Base-by-base conservation (phyloP, 2,797 vertebrate genomes). In the Sebastes alutus region DNA sequence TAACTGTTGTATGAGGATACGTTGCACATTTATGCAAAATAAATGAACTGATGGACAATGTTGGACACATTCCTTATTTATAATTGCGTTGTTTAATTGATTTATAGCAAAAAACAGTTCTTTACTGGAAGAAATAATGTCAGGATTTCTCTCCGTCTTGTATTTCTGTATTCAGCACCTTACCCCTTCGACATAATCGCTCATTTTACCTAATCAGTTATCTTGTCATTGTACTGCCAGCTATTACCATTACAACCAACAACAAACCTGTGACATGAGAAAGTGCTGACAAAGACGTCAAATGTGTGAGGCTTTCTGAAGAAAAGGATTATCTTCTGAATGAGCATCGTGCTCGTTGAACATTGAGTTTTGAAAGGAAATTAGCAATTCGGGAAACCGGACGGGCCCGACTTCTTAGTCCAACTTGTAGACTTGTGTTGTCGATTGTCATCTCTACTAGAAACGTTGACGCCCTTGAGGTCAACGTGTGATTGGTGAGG, bases 401-500 rank as follows among this genome's bases (percentile, higher is more conserved):
- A 72, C 22, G 6, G 35, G 42, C n/a, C 49, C 0, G 52, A 29
- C 80, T 85, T 75, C 20, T 32, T 23, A 27, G 67, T 22, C 75
- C 20, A 27, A 75, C 73, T 84, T 66, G 70, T 81, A 12, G 25
- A 69, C 22, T 62, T 29, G 58, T 58, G 58, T 63, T 35, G 35
- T 75, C 3, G n/a, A 33, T 76, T 88, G 86, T 86, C 46, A 22
- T 72, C 64, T 71, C 32, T 46, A 9, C n/a, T 6, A 22, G 60
- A 22, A 42, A 63, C 83, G 90, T 81, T 29, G 88, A 42, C 79
- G 90, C 91, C 95, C 93, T 85, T 3, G 69, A 83, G 85, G 92
- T 81, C 87, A 96, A 94, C 84, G 25, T 82, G 80, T 87, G 90
- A 94, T 93, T 90, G 90, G 88, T 88, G n/a, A 38, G 82, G 89